Conservation (phyloP, 2,888 invertebrate species). For the Amphipoea lucens region DNA sequence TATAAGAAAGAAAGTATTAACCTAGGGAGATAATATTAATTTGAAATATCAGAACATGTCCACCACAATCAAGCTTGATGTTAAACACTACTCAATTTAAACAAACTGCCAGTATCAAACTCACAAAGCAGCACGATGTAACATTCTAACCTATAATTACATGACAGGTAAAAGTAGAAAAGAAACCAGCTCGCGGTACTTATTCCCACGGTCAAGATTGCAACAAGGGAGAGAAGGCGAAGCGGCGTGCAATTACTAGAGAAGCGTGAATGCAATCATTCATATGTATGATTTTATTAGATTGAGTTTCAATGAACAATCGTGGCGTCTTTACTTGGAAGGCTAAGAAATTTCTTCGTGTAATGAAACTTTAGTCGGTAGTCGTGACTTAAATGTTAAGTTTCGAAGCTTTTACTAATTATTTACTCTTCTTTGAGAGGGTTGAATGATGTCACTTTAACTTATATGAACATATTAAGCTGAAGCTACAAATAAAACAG, state of each 20-base stretch:
- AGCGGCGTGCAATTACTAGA: conserved; percentile 64
- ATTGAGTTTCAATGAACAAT: conserved; percentile 53
- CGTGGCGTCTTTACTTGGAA: conserved; percentile 24
- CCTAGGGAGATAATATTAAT: not conserved
- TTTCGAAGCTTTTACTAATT: conserved; percentile 28
- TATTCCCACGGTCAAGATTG: conserved; percentile 83
- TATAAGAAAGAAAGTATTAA: not conserved
- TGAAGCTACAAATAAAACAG: conserved; percentile 1
- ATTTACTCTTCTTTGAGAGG: conserved; percentile 10
- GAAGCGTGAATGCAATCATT: conserved; percentile 64
- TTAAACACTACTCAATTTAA: conserved; percentile 23
- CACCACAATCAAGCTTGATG: conserved; percentile 11
- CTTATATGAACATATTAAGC: not conserved
- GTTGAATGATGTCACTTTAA: conserved; percentile 9
- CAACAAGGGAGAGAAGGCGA: conserved; percentile 72
- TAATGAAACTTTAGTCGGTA: conserved; percentile 33
- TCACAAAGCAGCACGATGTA: conserved; percentile 59
- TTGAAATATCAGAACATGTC: not conserved
- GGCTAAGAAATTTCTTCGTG: conserved; percentile 23
- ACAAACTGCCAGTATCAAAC: conserved; percentile 43
- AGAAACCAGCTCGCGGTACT: conserved; percentile 72
- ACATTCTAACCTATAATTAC: conserved; percentile 68
- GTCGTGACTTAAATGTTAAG: conserved; percentile 21
- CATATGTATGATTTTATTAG: conserved; percentile 59
- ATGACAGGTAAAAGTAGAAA: conserved; percentile 79